Evolutionary conservation across 2,797 vertebrate species (phyloP).

Genomic region (Meda fulgida): DNA sequence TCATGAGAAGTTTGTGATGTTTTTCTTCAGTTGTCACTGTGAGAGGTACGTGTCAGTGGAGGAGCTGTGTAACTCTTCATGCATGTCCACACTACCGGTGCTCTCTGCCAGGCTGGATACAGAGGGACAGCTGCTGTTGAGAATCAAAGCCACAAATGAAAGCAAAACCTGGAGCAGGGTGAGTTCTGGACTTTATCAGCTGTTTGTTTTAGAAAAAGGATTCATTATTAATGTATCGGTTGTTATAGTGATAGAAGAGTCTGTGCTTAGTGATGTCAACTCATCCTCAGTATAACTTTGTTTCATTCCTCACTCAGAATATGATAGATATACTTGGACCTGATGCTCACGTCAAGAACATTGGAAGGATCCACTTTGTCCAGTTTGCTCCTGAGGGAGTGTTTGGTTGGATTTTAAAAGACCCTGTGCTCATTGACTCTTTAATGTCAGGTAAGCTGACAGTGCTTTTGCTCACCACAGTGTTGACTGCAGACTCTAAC

Average conservation of each 20-base stretch:
- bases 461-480: neutral
- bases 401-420: conserved; percentile 85
- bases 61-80: conserved; percentile 86
- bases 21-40: conserved; percentile 83
- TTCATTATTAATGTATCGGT: neutral
- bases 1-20: neutral
- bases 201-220: conserved; percentile 31
- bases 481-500: neutral
- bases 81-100: conserved; percentile 79
- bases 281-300: neutral
- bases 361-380: conserved; percentile 81
- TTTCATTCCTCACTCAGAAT: conserved; percentile 72
- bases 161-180: conserved; percentile 68
- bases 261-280: neutral
- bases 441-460: conserved; percentile 80
- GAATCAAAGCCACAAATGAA: conserved; percentile 64
- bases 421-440: conserved; percentile 70
- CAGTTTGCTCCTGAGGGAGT: conserved; percentile 84
- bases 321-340: conserved; percentile 83
- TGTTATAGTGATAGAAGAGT: neutral
- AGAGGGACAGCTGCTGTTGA: conserved; percentile 80
- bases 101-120: conserved; percentile 77
- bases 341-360: conserved; percentile 77
- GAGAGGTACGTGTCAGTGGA: conserved; percentile 84
- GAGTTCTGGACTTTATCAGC: conserved; percentile 25